Evolutionary conservation across 1,140 invertebrate species (phyloP).

Genomic region (Lerema accius): DNA sequence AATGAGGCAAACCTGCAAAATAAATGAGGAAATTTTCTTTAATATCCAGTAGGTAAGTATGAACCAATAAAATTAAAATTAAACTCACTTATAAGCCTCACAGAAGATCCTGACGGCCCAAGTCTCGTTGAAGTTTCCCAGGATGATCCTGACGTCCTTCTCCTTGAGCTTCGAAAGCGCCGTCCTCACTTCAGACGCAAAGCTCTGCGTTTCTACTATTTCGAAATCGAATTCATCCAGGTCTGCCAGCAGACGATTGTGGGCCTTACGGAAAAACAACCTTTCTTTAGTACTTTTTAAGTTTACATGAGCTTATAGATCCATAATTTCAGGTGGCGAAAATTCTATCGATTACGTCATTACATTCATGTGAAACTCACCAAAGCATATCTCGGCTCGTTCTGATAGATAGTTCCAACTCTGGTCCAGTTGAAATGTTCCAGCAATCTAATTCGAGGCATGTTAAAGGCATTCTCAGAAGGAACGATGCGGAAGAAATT

Average conservation of each 20-base stretch:
- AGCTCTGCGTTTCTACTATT: conserved; percentile 96
- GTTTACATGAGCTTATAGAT: too few species aligned
- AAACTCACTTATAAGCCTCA: conserved; percentile 91
- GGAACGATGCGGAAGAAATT: conserved; percentile 98
- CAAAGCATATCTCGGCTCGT: conserved; percentile 96
- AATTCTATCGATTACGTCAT: too few species aligned
- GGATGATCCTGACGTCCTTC: conserved; percentile 97
- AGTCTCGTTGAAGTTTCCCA: conserved; percentile 97
- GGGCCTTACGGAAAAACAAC: conserved; percentile 84
- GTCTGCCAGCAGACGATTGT: conserved; percentile 95
- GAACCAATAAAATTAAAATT: too few species aligned
- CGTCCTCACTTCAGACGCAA: conserved; percentile 94
- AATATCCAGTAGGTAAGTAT: too few species aligned
- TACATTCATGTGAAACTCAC: conserved; percentile 80
- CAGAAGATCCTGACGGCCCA: conserved; percentile 98
- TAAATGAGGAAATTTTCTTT: too few species aligned
- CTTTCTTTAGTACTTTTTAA: not conserved
- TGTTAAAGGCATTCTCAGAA: conserved; percentile 97
- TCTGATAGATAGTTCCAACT: conserved; percentile 98
- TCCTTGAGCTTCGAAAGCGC: conserved; percentile 94
- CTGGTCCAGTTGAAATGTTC: conserved; percentile 98
- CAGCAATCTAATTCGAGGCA: conserved; percentile 93
- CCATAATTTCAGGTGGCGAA: too few species aligned
- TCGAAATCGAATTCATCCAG: conserved; percentile 91
- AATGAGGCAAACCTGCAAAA: too few species aligned